Evolutionary conservation across 2,888 invertebrate species (phyloP), one percentile per base, ranked within the genome.

Genomic region (Eurytoma adleriae): DNA sequence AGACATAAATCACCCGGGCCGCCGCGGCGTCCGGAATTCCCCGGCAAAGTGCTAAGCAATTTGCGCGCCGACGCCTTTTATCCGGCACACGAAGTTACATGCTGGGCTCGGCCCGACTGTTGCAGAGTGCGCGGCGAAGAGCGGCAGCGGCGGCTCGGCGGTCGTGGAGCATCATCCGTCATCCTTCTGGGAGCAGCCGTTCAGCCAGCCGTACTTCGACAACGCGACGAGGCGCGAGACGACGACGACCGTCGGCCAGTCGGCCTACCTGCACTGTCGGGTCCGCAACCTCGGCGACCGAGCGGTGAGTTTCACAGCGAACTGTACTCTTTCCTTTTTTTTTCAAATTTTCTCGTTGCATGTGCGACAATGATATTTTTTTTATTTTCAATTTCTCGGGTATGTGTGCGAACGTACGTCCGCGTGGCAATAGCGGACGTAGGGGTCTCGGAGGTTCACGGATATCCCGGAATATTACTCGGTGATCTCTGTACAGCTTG

Each of bases 191-290:
- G 88, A 89, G 91, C 95, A 95, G 91, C 95, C 96, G 78, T 95
- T 96, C 89, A 95, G 96, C 84, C 96, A 96, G 91, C 96, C 96
- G 72, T 96, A 96, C 92, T 97, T 97, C 92, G 96, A 96, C 92
- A 96, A 96, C 92, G 94, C 95, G 87, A 96, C 96, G 85, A 94
- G 94, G 90, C 93, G 96, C 84, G 96, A 96, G 90, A 94, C 96
- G 89, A 96, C 96, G 87, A 96, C 96, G 85, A 96, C 96, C 84
- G 96, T 96, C 84, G 97, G 97, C 79, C 96, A 96, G 91, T 95
- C 96, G 76, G 96, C 96, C 79, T 94, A 96, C 90, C 93, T 97
- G 76, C 96, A 96, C 91, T 97, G 97, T 91, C 93, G 95, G 87
- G 97, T 97, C 81, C 93, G 96, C 86, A 97, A 96, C 92, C 93